phyloP scores from a whole-genome alignment of 2,888 invertebrate species.

The Cylindroiulus punctatus region DNA sequence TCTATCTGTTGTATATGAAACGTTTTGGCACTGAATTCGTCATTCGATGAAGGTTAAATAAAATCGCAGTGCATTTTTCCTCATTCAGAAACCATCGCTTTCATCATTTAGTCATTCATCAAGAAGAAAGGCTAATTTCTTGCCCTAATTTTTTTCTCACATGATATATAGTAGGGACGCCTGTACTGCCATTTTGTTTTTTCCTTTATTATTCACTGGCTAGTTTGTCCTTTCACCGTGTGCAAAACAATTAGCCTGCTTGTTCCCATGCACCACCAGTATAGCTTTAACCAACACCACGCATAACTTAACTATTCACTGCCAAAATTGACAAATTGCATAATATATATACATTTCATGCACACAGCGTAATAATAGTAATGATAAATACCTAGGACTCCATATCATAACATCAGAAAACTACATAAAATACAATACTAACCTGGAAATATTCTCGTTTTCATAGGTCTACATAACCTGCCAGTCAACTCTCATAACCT shows the following conservation, averaged over 20 bases:
- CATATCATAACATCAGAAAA: constrained; percentile 51
- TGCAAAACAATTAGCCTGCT: constrained; percentile 43
- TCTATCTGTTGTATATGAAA: not conserved
- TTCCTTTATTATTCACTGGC: not conserved
- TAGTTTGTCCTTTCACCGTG: constrained; percentile 29
- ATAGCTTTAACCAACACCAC: constrained; percentile 48
- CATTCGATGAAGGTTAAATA: constrained; percentile 42
- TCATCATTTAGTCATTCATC: constrained; percentile 8
- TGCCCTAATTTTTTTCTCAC: constrained; percentile 20
- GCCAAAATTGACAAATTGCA: constrained; percentile 46
- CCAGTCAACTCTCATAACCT: constrained; percentile 49
- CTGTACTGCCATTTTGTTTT: constrained; percentile 47
- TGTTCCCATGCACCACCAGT: constrained; percentile 48
- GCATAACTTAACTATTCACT: constrained; percentile 39
- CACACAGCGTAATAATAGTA: constrained; percentile 50
- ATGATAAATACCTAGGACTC: constrained; percentile 41
- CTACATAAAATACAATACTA: constrained; percentile 55
- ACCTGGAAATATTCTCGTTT: constrained; percentile 41
- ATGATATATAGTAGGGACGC: constrained; percentile 11
- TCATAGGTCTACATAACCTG: constrained; percentile 50
- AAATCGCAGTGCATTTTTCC: constrained; percentile 42
- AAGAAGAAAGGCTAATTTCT: constrained; percentile 36
- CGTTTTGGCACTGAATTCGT: constrained; percentile 27
- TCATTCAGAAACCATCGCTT: constrained; percentile 26
- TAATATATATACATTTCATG: constrained; percentile 44